These are phyloP conservation scores for Macrotrachela quadricornifera DNA, from an alignment of 1,140 invertebrate genomes.

Conservation along the genomic window DNA sequence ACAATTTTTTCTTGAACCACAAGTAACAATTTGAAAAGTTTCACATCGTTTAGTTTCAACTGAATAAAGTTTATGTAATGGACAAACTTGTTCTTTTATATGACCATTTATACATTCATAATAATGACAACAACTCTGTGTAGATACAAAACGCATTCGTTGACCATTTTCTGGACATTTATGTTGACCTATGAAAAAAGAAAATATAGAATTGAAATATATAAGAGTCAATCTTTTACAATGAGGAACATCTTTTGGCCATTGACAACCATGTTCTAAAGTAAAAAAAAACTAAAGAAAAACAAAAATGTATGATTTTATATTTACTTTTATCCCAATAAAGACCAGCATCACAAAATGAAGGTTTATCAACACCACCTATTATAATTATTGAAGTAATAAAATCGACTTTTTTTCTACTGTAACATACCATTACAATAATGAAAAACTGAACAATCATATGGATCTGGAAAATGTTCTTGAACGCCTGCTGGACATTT, in stretches of 20 bases:
- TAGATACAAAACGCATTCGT: slow-evolving; percentile 1
- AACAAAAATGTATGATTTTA: not conserved
- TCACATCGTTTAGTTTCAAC: slow-evolving; percentile 8
- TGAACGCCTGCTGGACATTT: not conserved
- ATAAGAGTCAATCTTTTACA: no score
- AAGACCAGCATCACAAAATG: no score
- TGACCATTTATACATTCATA: slow-evolving; percentile 8
- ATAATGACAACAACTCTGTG: slow-evolving; percentile 7
- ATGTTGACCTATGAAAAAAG: not conserved
- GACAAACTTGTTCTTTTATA: slow-evolving; percentile 4
- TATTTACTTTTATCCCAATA: no score
- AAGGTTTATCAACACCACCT: no score
- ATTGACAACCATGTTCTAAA: not conserved
- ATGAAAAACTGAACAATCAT: slow-evolving; percentile 8
- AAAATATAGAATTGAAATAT: not conserved
- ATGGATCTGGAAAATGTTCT: slow-evolving; percentile 6
- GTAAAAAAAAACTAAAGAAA: not conserved
- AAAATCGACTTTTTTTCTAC: slow-evolving; percentile 8
- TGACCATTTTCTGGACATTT: slow-evolving; percentile 4
- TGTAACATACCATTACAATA: slow-evolving; percentile 8
- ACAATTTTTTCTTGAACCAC: slow-evolving; percentile 5
- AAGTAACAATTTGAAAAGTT: slow-evolving; percentile 7
- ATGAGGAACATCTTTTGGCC: no score
- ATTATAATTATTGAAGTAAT: not conserved
- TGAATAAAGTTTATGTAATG: slow-evolving; percentile 2